Evolutionary conservation across 2,797 vertebrate species (phyloP), one percentile per base, ranked within the genome.

Genomic region (Cuniculus paca): DNA sequence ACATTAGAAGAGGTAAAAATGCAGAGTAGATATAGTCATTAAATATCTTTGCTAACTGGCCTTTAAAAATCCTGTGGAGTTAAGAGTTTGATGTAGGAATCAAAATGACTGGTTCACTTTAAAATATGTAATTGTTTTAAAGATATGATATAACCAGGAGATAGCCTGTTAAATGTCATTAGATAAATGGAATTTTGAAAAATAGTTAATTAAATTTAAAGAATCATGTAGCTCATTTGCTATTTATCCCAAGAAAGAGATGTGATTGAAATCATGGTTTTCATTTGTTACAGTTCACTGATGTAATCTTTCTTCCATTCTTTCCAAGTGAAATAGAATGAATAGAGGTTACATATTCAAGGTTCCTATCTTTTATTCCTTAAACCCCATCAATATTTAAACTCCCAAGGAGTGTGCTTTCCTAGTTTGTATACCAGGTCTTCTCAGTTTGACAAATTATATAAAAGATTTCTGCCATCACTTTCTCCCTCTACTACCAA

Each of bases 121-220:
- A 48, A 93, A 88, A 8, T 56, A 78, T 42, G 16, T 61, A 96
- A 74, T 83, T 95, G 4, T 63, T 97, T 96, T 60, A 93, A 79
- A 72, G 90, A 92, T n/a, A 52, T 34, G 39, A 6, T 78, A 52
- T 75, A 77, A 95, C 70, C 88, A 80, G 20, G 56, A 39, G 82
- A 58, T 63, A 96, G 28, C 92, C 26, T 70, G 2, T 88, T 97
- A 90, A 96, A 90, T 85, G 52, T 72, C 17, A 14, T 94, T 94
- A 93, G 28, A 77, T 72, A 91, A 85, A 81, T 96, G 65, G 24
- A 86, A 61, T 31, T 95, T 87, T 87, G 50, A 92, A 36, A 95
- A 96, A 88, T 87, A 94, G 31, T 84, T 97, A 90, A 96, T 95
- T 97, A 93, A 96, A 85, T 54, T 86, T 95, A 78, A n/a, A 94